Evolutionary conservation across 2,888 invertebrate species (phyloP), one percentile per base, ranked within the genome.

Genomic region (Eupithecia inturbata): DNA sequence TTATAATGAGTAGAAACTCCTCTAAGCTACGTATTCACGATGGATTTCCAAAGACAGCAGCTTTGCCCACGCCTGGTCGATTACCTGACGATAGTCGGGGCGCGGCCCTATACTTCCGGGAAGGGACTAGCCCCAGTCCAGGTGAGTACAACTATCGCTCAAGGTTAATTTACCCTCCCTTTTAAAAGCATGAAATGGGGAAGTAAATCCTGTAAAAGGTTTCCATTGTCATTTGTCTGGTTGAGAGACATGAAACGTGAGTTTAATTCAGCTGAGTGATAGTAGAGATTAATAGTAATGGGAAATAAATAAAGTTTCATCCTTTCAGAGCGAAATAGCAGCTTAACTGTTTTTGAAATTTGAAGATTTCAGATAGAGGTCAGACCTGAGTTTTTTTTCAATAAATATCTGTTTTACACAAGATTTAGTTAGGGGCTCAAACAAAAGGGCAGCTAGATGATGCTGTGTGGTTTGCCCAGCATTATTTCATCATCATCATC

Each of bases 1-100:
- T 82, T 90, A 92, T 90, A 88, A 93, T 92, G 92, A 86, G 81
- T 87, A 83, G 85, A 81, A 85, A 78, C 72, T 82, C 81, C 79
- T 81, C 78, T 82, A 77, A 88, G 89, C 82, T 81, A 82, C 82
- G 82, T 87, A 85, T 31, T 49, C 70, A 66, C 69, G 45, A 95
- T 95, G 95, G 95, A 95, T 83, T 89, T 95, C 82, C 97, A 97
- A 91, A 96, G 97, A 88, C 97, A 97, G 89, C 97, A 96, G 86
- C 91, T 98, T 84, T 98, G 98, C 90, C 98, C 98, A 87, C 96
- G 98, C 82, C 95, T 98, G 87, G 97, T 98, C 94, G 99, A 99
- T 96, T 99, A 99, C 94, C 95, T 99, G 89, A 98, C 99, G 83
- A 98, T 99, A 87, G 99, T 99, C 84, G 99, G 99, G 84, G 98